Percentiles rank a stretch among this genome's conserved stretches.
Evolutionary conservation across 2,113 vertebrate genomes (phyloP).

Genomic region (Macroglossus sobrinus): DNA sequence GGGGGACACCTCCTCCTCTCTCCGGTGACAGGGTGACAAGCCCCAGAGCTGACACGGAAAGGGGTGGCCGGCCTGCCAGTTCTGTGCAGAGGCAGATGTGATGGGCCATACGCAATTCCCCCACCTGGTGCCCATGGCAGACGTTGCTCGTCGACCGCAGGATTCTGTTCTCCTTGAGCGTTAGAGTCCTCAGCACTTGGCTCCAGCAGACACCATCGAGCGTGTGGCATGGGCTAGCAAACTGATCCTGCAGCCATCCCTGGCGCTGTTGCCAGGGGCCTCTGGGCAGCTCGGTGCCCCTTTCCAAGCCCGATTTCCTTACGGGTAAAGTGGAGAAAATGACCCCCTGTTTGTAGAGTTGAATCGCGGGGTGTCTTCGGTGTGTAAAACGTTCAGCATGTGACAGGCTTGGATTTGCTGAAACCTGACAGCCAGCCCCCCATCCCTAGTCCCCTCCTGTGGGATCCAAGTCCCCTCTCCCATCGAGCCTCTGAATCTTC

Average conservation of each 20-base stretch:
- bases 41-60: too few species aligned
- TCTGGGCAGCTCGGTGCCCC: too few species aligned
- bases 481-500: background rate
- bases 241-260: background rate
- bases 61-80: too few species aligned
- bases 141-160: background rate
- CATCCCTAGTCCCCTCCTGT: rapidly evolving
- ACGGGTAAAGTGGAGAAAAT: background rate
- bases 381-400: background rate
- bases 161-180: background rate
- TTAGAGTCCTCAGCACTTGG: background rate
- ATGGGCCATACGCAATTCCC: too few species aligned
- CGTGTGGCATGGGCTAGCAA: too few species aligned
- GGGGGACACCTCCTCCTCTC: rapidly evolving
- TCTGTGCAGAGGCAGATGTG: background rate
- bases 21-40: background rate
- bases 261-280: background rate
- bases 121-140: background rate
- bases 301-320: background rate
- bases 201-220: background rate
- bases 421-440: background rate
- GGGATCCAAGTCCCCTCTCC: background rate
- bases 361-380: rapidly evolving
- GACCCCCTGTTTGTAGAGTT: background rate
- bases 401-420: background rate